Conservation (phyloP, 2,797 vertebrate species). For the Sebastes itinus region DNA sequence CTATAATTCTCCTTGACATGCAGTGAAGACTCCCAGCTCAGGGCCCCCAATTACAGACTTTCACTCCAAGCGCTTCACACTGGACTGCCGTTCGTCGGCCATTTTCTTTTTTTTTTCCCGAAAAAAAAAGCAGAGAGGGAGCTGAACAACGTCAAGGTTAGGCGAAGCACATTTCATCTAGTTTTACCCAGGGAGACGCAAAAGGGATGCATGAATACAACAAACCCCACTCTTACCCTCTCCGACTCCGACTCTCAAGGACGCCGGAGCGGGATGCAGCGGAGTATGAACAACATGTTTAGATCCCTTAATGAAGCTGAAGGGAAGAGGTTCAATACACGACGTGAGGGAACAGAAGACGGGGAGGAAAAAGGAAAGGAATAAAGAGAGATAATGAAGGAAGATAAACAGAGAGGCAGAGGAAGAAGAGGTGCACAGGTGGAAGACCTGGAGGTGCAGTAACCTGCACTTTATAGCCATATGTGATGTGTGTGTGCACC, state of each 20-base stretch:
- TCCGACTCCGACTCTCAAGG: conserved; percentile 57
- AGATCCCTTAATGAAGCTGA: conserved; percentile 59
- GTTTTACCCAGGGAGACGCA: conserved; percentile 44
- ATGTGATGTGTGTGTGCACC: background rate
- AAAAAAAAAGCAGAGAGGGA: conserved; percentile 24
- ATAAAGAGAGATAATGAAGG: conserved; percentile 22
- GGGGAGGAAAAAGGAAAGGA: background rate
- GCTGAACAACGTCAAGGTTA: conserved; percentile 66
- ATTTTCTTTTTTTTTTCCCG: conserved; percentile 43
- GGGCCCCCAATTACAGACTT: conserved; percentile 61
- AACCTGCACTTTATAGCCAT: background rate
- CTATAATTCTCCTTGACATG: conserved; percentile 63
- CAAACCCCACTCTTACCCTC: conserved; percentile 11
- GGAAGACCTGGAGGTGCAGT: conserved; percentile 15
- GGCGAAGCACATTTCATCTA: conserved; percentile 45
- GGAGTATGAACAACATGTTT: conserved; percentile 45
- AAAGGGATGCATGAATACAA: conserved; percentile 27
- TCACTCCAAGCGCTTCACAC: conserved; percentile 33
- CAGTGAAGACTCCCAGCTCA: conserved; percentile 43
- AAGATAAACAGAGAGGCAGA: conserved; percentile 24
- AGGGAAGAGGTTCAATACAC: background rate
- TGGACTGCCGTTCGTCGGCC: conserved; percentile 16
- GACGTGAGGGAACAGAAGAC: background rate
- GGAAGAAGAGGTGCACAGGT: conserved; percentile 29
- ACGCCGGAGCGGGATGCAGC: conserved; percentile 33